Evolutionary conservation across 2,113 vertebrate genomes (phyloP).

Genomic region (Macroglossus sobrinus): DNA sequence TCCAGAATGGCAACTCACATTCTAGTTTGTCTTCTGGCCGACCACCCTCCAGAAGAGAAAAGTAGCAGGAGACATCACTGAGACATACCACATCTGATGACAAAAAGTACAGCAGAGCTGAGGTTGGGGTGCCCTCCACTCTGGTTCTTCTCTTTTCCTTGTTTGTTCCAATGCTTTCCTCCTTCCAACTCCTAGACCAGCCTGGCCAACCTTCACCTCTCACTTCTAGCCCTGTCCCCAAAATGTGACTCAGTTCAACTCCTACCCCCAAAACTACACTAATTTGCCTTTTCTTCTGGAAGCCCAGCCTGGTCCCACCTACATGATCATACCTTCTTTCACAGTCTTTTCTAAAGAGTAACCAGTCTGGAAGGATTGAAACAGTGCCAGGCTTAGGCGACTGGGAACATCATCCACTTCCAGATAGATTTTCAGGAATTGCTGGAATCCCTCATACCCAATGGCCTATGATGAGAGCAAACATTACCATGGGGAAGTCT

Average conservation of each 20-base stretch:
- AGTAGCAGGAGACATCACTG: constrained; percentile 93
- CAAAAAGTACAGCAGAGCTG: neutral
- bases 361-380: constrained; percentile 87
- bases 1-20: constrained; percentile 83
- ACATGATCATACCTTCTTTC: constrained; percentile 18
- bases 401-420: constrained; percentile 86
- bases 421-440: constrained; percentile 91
- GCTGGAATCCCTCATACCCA: constrained; percentile 86
- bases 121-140: neutral
- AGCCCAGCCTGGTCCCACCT: neutral
- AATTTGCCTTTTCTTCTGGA: neutral
- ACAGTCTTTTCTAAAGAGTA: neutral
- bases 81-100: constrained; percentile 84
- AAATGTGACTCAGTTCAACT: neutral
- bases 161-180: neutral
- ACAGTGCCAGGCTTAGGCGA: constrained; percentile 87
- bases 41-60: constrained; percentile 91
- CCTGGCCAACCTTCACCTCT: neutral
- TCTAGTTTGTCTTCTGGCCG: constrained; percentile 92
- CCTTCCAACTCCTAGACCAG: neutral
- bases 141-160: neutral
- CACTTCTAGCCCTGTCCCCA: neutral
- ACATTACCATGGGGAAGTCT: constrained; percentile 10
- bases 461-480: constrained; percentile 82
- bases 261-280: neutral